Conservation (phyloP, 2,113 vertebrate genomes). For the Isurus oxyrinchus region DNA sequence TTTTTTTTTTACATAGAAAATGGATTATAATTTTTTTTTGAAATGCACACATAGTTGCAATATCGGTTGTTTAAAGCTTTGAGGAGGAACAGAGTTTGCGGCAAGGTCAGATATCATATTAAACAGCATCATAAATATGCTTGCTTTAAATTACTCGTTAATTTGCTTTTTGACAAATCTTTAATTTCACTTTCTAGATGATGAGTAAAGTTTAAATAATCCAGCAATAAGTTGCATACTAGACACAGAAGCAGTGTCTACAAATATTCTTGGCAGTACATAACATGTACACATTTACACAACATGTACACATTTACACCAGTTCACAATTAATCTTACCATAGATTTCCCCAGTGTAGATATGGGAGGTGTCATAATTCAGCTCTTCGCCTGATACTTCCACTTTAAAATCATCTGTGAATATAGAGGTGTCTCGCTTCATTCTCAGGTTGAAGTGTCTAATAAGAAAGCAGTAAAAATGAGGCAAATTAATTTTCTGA, state of each 20-base stretch:
- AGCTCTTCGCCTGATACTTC: slow-evolving; percentile 72
- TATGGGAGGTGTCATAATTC: slow-evolving; percentile 86
- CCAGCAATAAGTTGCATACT: neutral
- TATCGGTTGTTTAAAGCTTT: neutral
- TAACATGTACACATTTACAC: neutral
- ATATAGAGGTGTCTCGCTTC: slow-evolving; percentile 82
- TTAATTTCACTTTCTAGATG: neutral
- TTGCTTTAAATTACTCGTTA: neutral
- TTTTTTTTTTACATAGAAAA: neutral
- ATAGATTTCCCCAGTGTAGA: slow-evolving; percentile 90
- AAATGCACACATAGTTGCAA: neutral
- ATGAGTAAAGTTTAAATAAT: neutral
- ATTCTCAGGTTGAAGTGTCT: slow-evolving; percentile 91
- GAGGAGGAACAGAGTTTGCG: neutral
- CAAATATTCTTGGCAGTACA: neutral
- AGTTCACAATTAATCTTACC: slow-evolving; percentile 63
- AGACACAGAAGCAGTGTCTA: neutral
- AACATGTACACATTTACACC: neutral
- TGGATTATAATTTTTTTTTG: neutral
- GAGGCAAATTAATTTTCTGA: neutral
- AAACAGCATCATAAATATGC: neutral
- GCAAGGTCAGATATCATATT: neutral
- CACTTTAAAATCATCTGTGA: slow-evolving; percentile 79
- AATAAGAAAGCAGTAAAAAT: slow-evolving; percentile 43
- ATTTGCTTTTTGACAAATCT: neutral